Percentiles rank a stretch among this genome's conserved stretches.
Conservation (phyloP, 2,113 vertebrate species). For the Picathartes gymnocephalus region DNA sequence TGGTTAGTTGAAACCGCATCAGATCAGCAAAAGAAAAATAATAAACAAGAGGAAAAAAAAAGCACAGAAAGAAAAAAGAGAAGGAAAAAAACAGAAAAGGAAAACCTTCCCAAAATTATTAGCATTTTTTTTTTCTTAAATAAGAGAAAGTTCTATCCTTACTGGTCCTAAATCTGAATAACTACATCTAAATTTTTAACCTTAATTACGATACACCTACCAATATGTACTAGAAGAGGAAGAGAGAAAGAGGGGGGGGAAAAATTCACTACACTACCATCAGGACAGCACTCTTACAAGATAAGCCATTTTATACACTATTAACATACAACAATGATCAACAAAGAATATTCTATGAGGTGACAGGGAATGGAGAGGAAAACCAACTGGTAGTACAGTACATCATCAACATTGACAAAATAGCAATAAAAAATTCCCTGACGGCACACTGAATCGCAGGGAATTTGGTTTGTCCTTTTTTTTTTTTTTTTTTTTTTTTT, state of each 20-base stretch:
- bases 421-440: slow-evolving; percentile 83
- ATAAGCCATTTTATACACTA: slow-evolving; percentile 88
- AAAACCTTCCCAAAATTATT: slow-evolving; percentile 83
- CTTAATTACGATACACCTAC: slow-evolving; percentile 95
- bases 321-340: slow-evolving; percentile 87
- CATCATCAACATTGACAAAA: slow-evolving; percentile 87
- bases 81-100: not conserved
- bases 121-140: slow-evolving; percentile 80
- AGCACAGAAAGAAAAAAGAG: slow-evolving; percentile 46
- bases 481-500: slow-evolving; percentile 43
- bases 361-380: slow-evolving; percentile 83
- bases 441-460: slow-evolving; percentile 80
- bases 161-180: slow-evolving; percentile 97
- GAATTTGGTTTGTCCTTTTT: slow-evolving; percentile 70
- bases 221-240: slow-evolving; percentile 90
- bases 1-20: slow-evolving; percentile 98
- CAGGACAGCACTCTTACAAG: slow-evolving; percentile 95
- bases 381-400: slow-evolving; percentile 86
- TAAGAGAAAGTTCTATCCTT: slow-evolving; percentile 97
- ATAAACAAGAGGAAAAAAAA: not conserved
- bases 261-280: slow-evolving; percentile 87
- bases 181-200: slow-evolving; percentile 92
- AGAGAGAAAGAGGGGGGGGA: slow-evolving; percentile 72
- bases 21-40: slow-evolving; percentile 82
- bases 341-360: slow-evolving; percentile 82